Base-by-base conservation (phyloP, 2,888 invertebrate genomes). In the Ryuthela nishihirai region DNA sequence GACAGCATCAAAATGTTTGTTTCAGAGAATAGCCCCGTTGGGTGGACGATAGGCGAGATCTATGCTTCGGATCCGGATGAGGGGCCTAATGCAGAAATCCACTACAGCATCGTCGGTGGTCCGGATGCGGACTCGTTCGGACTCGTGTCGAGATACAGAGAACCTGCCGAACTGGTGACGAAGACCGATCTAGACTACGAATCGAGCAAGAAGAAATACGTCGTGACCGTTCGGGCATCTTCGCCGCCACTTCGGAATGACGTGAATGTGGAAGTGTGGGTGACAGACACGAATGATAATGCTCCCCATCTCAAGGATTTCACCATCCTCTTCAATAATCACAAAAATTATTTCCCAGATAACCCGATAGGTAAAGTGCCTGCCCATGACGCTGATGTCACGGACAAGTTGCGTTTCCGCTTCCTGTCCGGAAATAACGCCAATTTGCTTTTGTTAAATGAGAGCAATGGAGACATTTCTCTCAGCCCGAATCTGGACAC, bases 181-280 rank as follows among this genome's bases (percentile, higher is more conserved):
- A 83, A 88, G 79, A 85, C 88, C 0, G 93, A 95, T 70, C 75
- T 99, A 29, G 98, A 99, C 76, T 98, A 94, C 73, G 98, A 99
- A 73, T 89, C 91, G 15, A 81, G 87, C 0, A 84, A 88, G 61
- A 95, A 94, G 74, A 85, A 84, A 60, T 98, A 88, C 72, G 87
- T 91, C 71, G 76, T 97, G 3, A 81, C 91, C 18, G 83, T 99
- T 5, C 78, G 94, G 48, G 98, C 98, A 0, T 85, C 92, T 0
- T 93, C 92, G 65, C 88, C 88, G 0, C 93, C 93, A 0, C 74
- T 94, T 3, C 82, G 94, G 70, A 89, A 87, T 64, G 91, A 93
- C 72, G 91, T 88, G 1, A 82, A 87, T 67, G 85, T 95, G 0
- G 88, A 89, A 71, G 83, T 97, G 32, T 76, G 89, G 9, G 89